Evolutionary conservation across 2,888 invertebrate genomes (phyloP), one percentile per base, ranked within the genome.

Genomic region (Drosophila mulleri): DNA sequence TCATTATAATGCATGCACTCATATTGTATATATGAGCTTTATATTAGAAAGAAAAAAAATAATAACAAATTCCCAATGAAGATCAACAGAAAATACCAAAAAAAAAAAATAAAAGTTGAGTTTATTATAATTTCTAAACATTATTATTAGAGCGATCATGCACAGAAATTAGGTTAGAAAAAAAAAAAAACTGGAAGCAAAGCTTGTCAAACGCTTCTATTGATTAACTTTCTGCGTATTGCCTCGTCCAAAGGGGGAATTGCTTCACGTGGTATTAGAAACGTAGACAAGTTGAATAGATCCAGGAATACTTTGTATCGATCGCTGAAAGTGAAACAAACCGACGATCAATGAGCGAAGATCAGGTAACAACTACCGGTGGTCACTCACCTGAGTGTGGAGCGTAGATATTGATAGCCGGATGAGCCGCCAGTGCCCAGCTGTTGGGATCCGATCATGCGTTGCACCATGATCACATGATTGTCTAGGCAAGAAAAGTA

Each of bases 301-400:
- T 99, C 99, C 91, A 99, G 93, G 92, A 99, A 99, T 37, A 99
- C 98, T 93, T 99, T 99, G 94, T 99, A 99, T 26, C 99, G 97
- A 93, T 99, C 99, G 92, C 99, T 99, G 94, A 48, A 94, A 94
- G 60, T 54, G 71, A 73, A 87, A 57, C 6, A 57, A 47, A 63
- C 53, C 72, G 73, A 14, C 23, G 39, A 52, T 42, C 37, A 32
- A 44, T 16, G 35, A 45, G 37, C 39, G 23, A 3, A 2, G 29
- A 23, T 52, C 42, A 35, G 16, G 41, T 47, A 3, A 41, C 12
- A n/a, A 5, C 8, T 11, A 16, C 3, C 53, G 9, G 1, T 6
- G 7, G 1, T 9, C 9, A 8, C 35, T 16, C 14, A 71, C 98
- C 98, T 98, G 79, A 99, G 95, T 0, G 99, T 99, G 6, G 98